Evolutionary conservation across 2,888 invertebrate genomes (phyloP), one percentile per base, ranked within the genome.

Genomic region (Drosophila anceps): DNA sequence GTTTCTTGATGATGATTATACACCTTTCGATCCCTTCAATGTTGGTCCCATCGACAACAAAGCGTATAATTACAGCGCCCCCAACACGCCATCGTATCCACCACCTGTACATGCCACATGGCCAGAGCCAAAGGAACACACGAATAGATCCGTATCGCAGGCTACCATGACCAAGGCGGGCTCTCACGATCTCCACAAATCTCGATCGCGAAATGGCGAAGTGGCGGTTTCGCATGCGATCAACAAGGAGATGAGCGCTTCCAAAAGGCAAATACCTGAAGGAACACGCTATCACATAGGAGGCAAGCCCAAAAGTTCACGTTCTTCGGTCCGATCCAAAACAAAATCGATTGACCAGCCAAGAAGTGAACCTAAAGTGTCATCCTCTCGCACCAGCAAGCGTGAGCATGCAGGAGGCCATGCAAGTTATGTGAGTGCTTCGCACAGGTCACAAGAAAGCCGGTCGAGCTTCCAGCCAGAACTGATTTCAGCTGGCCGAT

Each of bases 11-110:
- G 73, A 82, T 15, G 67, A 72, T 29, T 29, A 44, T 0, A 24
- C 54, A 2, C 39, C 62, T 8, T 84, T 84, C 43, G 69, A 84
- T 72, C 84, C 84, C 0, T 84, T 84, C 31, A 70, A 57, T 15
- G 57, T 84, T 4, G 84, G 84, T 4, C 67, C 72, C 1, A 37
- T 60, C 6, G 50, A 69, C 0, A 4, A 4, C 7, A n/a, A 44
- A 7, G 1, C 9, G 20, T 10, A n/a, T 5, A n/a, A 44, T 12
- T 35, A 58, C n/a, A 0, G 0, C 0, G 24, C 43, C 7, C 33
- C 33, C 15, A 24, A 24, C 12, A 12, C 20, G 1, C 24, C 57
- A 29, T 10, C 55, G 15, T 24, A 6, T 43, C 44, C 44, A 8
- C 58, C 58, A 5, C 44, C 43, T n/a, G 58, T 58, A 0, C n/a